Conservation (phyloP, 2,888 invertebrate species). For the Atrina japonica region DNA sequence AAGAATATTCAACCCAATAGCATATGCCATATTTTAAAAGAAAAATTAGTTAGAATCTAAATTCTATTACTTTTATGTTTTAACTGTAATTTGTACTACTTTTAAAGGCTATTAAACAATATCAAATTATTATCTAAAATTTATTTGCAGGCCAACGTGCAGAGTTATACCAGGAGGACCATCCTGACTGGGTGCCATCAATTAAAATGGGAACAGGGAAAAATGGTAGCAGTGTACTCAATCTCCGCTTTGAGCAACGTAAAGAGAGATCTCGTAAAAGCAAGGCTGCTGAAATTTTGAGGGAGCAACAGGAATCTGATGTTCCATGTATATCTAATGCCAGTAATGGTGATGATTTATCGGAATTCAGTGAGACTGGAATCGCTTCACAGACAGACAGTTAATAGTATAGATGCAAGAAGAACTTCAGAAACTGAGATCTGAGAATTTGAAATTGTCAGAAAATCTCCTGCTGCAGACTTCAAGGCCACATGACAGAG, state of each 20-base stretch:
- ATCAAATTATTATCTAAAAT: no score
- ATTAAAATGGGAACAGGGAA: slow-evolving; percentile 17
- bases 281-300: background rate
- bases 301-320: background rate
- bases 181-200: slow-evolving; percentile 39
- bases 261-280: background rate
- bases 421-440: slow-evolving; percentile 5
- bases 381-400: no score
- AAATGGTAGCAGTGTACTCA: background rate
- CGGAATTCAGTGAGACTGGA: no score
- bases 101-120: no score
- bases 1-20: no score
- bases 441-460: background rate
- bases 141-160: slow-evolving; percentile 25
- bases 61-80: no score
- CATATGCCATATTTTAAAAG: no score
- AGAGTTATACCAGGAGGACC: slow-evolving; percentile 14
- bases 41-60: no score
- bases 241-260: background rate
- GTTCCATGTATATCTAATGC: no score
- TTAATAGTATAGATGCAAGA: no score
- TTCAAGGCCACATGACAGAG: slow-evolving; percentile 17
- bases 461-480: slow-evolving; percentile 5
- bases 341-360: no score
- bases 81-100: no score